These are phyloP conservation scores for Bombycilla garrulus DNA, from an alignment of 2,113 vertebrate genomes.

Conservation along the genomic window DNA sequence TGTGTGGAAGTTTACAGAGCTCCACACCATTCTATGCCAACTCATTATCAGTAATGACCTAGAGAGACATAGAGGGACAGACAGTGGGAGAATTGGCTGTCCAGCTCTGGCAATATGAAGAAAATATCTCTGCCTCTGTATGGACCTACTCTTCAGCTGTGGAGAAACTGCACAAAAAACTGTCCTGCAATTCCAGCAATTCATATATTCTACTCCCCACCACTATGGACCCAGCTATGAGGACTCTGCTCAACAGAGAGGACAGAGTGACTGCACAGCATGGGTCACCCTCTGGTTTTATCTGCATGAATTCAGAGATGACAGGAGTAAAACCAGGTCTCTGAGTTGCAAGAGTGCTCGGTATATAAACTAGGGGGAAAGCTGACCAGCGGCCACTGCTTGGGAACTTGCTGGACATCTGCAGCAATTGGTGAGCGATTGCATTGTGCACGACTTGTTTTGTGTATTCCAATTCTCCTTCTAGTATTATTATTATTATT, in stretches of 20 bases:
- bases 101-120: not conserved
- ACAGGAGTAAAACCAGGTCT: not conserved
- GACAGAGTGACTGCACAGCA: not conserved
- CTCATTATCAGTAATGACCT: not conserved
- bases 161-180: not conserved
- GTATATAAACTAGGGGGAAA: not conserved
- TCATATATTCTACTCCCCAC: too few relatives aligned
- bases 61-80: not conserved
- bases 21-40: fast-evolving
- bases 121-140: not conserved
- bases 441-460: not conserved
- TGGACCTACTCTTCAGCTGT: not conserved
- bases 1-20: not conserved
- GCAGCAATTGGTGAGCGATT: not conserved
- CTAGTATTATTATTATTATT: too few relatives aligned
- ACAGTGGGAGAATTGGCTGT: not conserved
- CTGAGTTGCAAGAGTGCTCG: not conserved
- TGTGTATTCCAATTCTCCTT: not conserved
- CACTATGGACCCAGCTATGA: not conserved
- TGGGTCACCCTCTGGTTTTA: not conserved
- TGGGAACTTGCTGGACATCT: not conserved
- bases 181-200: not conserved
- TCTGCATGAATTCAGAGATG: not conserved
- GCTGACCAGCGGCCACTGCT: not conserved
- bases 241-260: not conserved